Percentiles rank a stretch among this genome's conserved stretches.
These are phyloP conservation scores for Protosalanx chinensis DNA, from an alignment of 2,797 vertebrate species.

Conservation along the genomic window DNA sequence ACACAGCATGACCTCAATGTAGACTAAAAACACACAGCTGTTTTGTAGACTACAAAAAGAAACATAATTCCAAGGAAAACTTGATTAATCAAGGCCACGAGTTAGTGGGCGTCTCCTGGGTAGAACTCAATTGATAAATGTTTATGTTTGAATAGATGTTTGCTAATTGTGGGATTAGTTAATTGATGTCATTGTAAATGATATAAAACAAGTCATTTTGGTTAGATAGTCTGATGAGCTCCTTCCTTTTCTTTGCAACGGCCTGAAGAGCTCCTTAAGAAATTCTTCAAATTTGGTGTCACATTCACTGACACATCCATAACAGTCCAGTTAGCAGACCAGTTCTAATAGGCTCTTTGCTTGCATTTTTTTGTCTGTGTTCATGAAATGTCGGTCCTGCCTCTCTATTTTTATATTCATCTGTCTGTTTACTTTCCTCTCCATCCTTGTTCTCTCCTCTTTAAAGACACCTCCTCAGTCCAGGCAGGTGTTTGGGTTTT, in stretches of 20 bases:
- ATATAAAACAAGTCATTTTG: neutral
- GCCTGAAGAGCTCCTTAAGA: slow-evolving; percentile 1
- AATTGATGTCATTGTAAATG: too few species aligned
- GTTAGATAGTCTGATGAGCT: neutral
- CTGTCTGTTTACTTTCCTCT: slow-evolving; percentile 19
- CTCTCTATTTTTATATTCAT: slow-evolving; percentile 5
- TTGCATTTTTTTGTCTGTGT: slow-evolving; percentile 21
- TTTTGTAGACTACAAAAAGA: neutral
- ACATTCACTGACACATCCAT: slow-evolving; percentile 21
- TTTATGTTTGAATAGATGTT: too few species aligned
- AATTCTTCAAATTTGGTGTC: slow-evolving; percentile 29
- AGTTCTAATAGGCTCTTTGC: slow-evolving; percentile 36
- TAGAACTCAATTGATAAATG: too few species aligned
- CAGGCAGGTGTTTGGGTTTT: slow-evolving; percentile 23
- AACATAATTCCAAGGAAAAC: neutral
- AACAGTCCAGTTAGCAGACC: slow-evolving; percentile 27
- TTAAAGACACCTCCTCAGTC: slow-evolving; percentile 18
- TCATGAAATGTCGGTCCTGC: neutral
- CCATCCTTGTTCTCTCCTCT: neutral
- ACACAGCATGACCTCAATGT: neutral
- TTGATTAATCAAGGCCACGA: neutral
- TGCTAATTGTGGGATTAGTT: too few species aligned
- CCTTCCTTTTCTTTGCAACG: neutral
- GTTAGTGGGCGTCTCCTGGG: too few species aligned
- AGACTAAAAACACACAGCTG: neutral